These are phyloP conservation scores for Atherinosoma microstoma DNA, from an alignment of 2,797 vertebrate genomes.

Conservation along the genomic window DNA sequence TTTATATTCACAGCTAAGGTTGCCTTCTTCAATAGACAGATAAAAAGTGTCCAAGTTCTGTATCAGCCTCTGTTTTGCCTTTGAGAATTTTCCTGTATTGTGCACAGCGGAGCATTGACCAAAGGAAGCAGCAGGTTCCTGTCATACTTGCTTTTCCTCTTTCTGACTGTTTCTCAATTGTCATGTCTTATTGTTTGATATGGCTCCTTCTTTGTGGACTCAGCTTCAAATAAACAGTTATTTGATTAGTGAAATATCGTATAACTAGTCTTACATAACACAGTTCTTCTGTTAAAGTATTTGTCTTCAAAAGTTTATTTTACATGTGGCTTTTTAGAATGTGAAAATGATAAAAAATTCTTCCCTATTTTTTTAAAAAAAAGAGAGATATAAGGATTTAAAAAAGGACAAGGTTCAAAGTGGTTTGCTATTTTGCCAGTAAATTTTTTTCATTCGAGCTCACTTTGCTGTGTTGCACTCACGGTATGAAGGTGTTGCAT, in stretches of 20 bases:
- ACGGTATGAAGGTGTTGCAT: not conserved
- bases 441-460: not conserved
- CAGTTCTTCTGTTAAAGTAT: not conserved
- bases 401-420: not conserved
- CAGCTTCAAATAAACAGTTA: not conserved
- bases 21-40: not conserved
- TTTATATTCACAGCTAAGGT: not conserved
- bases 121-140: not conserved
- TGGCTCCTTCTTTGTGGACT: not conserved
- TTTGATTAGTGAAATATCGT: not conserved
- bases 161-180: not conserved
- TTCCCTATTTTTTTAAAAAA: too few species aligned
- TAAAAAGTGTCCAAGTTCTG: not conserved
- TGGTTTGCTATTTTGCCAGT: not conserved
- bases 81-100: not conserved
- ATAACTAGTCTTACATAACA: too few species aligned
- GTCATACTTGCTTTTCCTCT: not conserved
- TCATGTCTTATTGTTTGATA: conserved; percentile 2
- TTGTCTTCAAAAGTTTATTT: not conserved
- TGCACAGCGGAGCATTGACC: conserved; percentile 5
- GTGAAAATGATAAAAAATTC: too few species aligned
- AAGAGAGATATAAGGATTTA: too few species aligned
- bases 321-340: too few species aligned
- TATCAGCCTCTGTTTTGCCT: not conserved
- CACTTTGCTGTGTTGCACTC: not conserved